Conservation (phyloP, 2,888 invertebrate species). For the Drosophila phalerata region DNA sequence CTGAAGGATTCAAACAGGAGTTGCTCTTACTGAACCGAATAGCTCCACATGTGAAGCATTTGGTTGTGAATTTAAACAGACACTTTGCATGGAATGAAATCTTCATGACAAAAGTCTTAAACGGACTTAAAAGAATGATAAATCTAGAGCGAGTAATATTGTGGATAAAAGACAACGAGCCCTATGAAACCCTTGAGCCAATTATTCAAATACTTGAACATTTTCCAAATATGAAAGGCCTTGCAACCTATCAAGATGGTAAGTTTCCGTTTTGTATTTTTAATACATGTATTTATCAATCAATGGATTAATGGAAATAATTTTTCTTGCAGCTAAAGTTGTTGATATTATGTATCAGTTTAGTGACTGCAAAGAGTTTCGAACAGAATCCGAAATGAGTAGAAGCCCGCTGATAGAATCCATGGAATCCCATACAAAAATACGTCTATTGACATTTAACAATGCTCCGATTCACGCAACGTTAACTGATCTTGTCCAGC, state of each 20-base stretch:
- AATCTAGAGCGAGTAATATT: slow-evolving; percentile 22
- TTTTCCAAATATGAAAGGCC: slow-evolving; percentile 23
- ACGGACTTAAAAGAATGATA: slow-evolving; percentile 18
- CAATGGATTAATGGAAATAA: not conserved
- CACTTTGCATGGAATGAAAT: slow-evolving; percentile 19
- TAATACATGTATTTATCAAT: no score
- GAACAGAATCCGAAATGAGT: slow-evolving; percentile 22
- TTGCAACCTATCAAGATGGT: slow-evolving; percentile 40
- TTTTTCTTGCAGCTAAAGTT: slow-evolving; percentile 15
- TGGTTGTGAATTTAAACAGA: slow-evolving; percentile 29
- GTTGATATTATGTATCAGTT: slow-evolving; percentile 34
- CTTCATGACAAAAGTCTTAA: not conserved
- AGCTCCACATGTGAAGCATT: slow-evolving; percentile 21
- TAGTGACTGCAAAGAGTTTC: slow-evolving; percentile 3
- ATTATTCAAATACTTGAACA: slow-evolving; percentile 10
- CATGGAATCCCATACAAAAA: slow-evolving; percentile 22
- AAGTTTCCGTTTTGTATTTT: not conserved
- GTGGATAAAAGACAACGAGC: slow-evolving; percentile 38
- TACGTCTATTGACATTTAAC: slow-evolving; percentile 23
- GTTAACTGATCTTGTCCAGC: slow-evolving; percentile 22
- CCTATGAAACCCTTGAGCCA: not conserved
- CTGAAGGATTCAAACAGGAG: slow-evolving; percentile 15
- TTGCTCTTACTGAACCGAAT: slow-evolving; percentile 18
- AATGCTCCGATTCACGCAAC: slow-evolving; percentile 28
- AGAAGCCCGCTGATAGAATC: slow-evolving; percentile 24